These are phyloP conservation scores for Dryadula phaetusa DNA, from an alignment of 2,888 invertebrate species.

Conservation along the genomic window DNA sequence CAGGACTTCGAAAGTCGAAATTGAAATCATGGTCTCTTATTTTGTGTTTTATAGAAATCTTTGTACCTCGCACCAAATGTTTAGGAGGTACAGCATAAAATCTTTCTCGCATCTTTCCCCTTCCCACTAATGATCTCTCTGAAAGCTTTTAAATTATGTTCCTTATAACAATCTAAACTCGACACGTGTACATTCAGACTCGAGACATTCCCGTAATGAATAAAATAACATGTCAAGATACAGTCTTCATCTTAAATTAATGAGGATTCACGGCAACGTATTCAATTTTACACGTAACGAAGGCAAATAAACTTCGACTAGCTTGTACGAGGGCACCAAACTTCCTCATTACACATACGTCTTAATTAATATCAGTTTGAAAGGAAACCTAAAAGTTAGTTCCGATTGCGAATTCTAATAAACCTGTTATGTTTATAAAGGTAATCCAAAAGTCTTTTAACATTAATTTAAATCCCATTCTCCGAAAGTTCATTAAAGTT, in stretches of 20 bases:
- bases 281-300: slow-evolving; percentile 80
- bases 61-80: slow-evolving; percentile 34
- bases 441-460: slow-evolving; percentile 62
- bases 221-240: slow-evolving; percentile 83
- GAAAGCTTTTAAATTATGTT: slow-evolving; percentile 80
- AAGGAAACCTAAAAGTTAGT: slow-evolving; percentile 77
- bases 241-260: slow-evolving; percentile 82
- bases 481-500: slow-evolving; percentile 66
- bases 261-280: slow-evolving; percentile 77
- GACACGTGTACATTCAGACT: slow-evolving; percentile 69
- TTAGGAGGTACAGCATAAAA: slow-evolving; percentile 41
- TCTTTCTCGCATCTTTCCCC: slow-evolving; percentile 51
- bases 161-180: slow-evolving; percentile 77
- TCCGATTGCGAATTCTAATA: slow-evolving; percentile 67
- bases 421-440: slow-evolving; percentile 56
- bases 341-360: slow-evolving; percentile 60
- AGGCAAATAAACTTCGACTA: slow-evolving; percentile 73
- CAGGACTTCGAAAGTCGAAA: not conserved
- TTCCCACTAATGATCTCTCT: slow-evolving; percentile 71
- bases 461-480: slow-evolving; percentile 57
- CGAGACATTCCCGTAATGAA: slow-evolving; percentile 76
- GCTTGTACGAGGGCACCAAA: slow-evolving; percentile 51
- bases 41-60: slow-evolving; percentile 17
- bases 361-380: slow-evolving; percentile 76
- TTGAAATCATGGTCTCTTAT: not conserved